Evolutionary conservation across 2,113 vertebrate genomes (phyloP).

Genomic region (Todiramphus saurophagus): DNA sequence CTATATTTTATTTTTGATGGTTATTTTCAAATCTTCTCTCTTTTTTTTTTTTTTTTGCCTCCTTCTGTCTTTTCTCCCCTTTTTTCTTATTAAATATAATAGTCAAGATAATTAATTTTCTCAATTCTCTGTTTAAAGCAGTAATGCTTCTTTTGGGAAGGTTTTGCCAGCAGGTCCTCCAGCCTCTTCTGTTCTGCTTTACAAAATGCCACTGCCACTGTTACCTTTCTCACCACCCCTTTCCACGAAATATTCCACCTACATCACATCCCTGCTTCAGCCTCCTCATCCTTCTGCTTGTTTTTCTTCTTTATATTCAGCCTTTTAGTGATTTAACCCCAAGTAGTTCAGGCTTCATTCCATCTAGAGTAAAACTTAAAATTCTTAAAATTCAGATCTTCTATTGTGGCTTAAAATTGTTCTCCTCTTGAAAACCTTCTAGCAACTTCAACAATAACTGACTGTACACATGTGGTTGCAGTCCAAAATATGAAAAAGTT

Average conservation of each 20-base stretch:
- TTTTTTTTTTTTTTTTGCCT: neutral
- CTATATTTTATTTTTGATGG: neutral
- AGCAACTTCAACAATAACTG: neutral
- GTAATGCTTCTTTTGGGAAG: neutral
- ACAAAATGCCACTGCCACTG: neutral
- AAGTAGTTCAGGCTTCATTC: neutral
- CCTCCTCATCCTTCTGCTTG: neutral
- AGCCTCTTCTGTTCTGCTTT: neutral
- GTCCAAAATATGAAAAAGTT: neutral
- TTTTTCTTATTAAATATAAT: neutral
- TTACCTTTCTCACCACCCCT: neutral
- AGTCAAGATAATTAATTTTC: neutral
- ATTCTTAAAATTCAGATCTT: neutral
- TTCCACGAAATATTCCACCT: neutral
- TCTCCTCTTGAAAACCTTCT: neutral
- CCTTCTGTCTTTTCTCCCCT: neutral
- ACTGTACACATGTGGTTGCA: neutral
- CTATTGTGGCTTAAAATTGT: neutral
- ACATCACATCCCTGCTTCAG: neutral
- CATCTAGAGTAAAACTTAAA: neutral
- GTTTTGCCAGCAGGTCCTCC: neutral
- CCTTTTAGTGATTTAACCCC: neutral
- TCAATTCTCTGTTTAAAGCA: neutral
- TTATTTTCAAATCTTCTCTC: neutral
- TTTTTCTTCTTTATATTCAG: neutral